Base-by-base conservation (phyloP, 2,113 vertebrate species). In the Trematocara variabile region DNA sequence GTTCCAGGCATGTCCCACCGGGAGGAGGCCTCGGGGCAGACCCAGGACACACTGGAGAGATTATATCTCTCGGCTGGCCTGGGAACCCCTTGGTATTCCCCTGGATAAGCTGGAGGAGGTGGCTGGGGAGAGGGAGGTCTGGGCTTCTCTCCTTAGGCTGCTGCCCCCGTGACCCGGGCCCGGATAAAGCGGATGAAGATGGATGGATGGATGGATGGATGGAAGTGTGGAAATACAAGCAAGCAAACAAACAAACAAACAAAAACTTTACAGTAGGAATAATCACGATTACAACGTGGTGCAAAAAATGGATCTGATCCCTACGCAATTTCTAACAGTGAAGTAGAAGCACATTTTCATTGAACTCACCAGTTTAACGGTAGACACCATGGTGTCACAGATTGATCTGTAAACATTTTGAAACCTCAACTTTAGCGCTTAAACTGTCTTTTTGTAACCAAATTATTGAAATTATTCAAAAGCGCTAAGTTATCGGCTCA, bases 101-200 rank as follows among this genome's bases (percentile, higher is more conserved):
- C 20, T 0, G 0, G 53, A 54, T 7, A 54, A 54, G 53, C 3
- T 54, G 11, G 53, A 25, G 11, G 20, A 54, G 53, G 20, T 54
- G 53, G 3, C 20, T 25, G 53, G 20, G 44, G 53, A 55, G 20
- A 25, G 53, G 53, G 53, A 7, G 53, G 11, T 25, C 53, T 55
- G 53, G 53, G 22, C 22, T 13, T 53, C 53, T 55, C 20, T 55
- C 6, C 11, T 55, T 53, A 53, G 50, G n/a, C 9, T 53, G 2
- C 50, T 53, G 3, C 3, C 22, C 53, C 22, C 3, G 3, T 1
- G 1, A 55, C 22, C 4, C 1, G 0, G 11, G 53, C 53, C 22
- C 22, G 6, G 11, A 55, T 28, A 55, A 55, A 55, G 54, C 1
- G 54, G 54, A 55, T 3, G 53, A 55, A 54, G 53, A 25, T 25